Evolutionary conservation across 2,888 invertebrate genomes (phyloP).

Genomic region (Vandiemenella viatica): DNA sequence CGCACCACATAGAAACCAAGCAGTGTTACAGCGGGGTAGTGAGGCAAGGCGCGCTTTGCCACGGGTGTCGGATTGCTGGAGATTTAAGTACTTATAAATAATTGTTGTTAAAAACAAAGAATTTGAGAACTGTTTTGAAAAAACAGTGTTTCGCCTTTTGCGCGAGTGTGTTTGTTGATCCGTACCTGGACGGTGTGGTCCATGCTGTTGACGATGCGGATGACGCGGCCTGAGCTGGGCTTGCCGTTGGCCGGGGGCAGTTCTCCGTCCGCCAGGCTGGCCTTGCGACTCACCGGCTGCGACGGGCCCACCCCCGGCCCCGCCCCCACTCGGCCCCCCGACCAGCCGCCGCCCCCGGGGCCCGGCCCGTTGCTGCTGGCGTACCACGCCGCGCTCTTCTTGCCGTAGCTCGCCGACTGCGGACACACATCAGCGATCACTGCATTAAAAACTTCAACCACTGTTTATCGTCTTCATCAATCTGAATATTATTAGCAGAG

Average conservation of each 20-base stretch:
- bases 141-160: too few species aligned
- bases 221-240: conserved; percentile 69
- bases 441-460: conserved; percentile 12
- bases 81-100: too few species aligned
- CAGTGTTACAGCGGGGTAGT: too few species aligned
- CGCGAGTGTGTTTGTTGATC: too few species aligned
- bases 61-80: too few species aligned
- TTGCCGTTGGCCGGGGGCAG: conserved; percentile 52
- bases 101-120: too few species aligned
- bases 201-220: conserved; percentile 85
- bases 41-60: too few species aligned
- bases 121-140: too few species aligned
- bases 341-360: too few species aligned
- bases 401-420: conserved; percentile 78
- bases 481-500: neutral
- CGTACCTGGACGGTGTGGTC: conserved; percentile 81
- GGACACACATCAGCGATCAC: conserved; percentile 8
- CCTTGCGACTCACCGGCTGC: conserved; percentile 52
- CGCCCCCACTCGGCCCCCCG: conserved; percentile 24
- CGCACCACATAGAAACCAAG: too few species aligned
- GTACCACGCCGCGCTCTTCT: conserved; percentile 82
- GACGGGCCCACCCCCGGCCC: conserved; percentile 45
- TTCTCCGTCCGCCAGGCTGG: conserved; percentile 68
- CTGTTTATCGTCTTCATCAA: neutral
- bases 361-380: conserved; percentile 36